These are phyloP conservation scores for Homalodisca vitripennis DNA, from an alignment of 1,140 invertebrate species.

Conservation along the genomic window DNA sequence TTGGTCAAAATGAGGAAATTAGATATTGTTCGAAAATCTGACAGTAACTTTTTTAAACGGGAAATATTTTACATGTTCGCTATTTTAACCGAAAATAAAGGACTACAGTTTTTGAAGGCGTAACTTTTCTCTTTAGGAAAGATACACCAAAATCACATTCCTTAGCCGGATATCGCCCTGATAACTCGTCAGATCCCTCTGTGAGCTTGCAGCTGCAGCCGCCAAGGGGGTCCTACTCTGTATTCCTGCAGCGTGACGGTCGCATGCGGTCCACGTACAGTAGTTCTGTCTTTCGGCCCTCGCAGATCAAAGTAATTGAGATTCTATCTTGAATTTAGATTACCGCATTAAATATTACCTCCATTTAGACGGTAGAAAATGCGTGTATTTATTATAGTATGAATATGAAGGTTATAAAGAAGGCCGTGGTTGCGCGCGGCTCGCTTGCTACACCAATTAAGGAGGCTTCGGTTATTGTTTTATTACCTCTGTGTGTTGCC, in stretches of 20 bases:
- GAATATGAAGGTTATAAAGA: slow-evolving; percentile 11
- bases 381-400: slow-evolving; percentile 8
- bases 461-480: slow-evolving; percentile 10
- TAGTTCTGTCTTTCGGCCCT: too few relatives aligned
- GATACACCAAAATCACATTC: too few relatives aligned
- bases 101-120: too few relatives aligned
- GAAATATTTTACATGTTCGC: too few relatives aligned
- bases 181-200: too few relatives aligned
- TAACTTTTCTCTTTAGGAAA: too few relatives aligned
- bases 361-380: background rate
- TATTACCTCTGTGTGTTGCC: background rate
- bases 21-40: too few relatives aligned
- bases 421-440: background rate
- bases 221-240: background rate
- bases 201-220: background rate
- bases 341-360: slow-evolving; percentile 25
- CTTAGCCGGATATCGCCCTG: too few relatives aligned
- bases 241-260: background rate
- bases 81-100: too few relatives aligned
- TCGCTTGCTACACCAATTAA: background rate
- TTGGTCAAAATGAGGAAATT: too few relatives aligned
- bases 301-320: slow-evolving; percentile 26
- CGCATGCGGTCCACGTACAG: slow-evolving; percentile 1
- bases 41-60: too few relatives aligned
- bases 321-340: slow-evolving; percentile 29